Evolutionary conservation across 2,888 invertebrate species (phyloP), one percentile per base, ranked within the genome.

Genomic region (Palloptera scutellata): DNA sequence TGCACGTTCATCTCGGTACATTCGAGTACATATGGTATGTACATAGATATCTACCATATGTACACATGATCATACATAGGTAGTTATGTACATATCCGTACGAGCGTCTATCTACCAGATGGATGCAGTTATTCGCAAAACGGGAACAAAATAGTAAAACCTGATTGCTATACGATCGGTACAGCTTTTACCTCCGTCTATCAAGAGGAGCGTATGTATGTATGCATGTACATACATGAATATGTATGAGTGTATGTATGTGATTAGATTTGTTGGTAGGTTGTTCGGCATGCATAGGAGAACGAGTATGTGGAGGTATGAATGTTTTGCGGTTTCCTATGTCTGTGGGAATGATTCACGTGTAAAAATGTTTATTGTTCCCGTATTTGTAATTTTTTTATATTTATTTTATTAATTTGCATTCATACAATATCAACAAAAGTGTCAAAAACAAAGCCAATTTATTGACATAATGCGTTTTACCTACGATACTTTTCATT

Each of bases 51-150:
- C n/a, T n/a, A n/a, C n/a, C n/a, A n/a, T n/a, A n/a, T n/a, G n/a
- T n/a, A n/a, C n/a, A n/a, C n/a, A n/a, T n/a, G n/a, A n/a, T n/a
- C n/a, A n/a, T n/a, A n/a, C n/a, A n/a, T n/a, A n/a, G n/a, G n/a
- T n/a, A n/a, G n/a, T n/a, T n/a, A 30, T 30, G 30, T 30, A 30
- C 30, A 30, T 30, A 4, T 30, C 2, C 30, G 30, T 30, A n/a
- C n/a, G n/a, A n/a, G n/a, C n/a, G n/a, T n/a, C 20, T 59, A 45
- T 19, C 60, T 60, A 48, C 60, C 60, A 60, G 60, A 48, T 58
- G 45, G 60, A 48, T 58, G 45, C 60, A 60, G 60, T 48, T 60
- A 60, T 48, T 48, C 48, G 48, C 60, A 41, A 30, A 60, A 60
- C 48, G 60, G 48, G 48, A 19, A 48, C 60, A 60, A 60, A 45